These are phyloP conservation scores for Pelecanus crispus DNA, from an alignment of 2,113 vertebrate genomes.

Conservation along the genomic window DNA sequence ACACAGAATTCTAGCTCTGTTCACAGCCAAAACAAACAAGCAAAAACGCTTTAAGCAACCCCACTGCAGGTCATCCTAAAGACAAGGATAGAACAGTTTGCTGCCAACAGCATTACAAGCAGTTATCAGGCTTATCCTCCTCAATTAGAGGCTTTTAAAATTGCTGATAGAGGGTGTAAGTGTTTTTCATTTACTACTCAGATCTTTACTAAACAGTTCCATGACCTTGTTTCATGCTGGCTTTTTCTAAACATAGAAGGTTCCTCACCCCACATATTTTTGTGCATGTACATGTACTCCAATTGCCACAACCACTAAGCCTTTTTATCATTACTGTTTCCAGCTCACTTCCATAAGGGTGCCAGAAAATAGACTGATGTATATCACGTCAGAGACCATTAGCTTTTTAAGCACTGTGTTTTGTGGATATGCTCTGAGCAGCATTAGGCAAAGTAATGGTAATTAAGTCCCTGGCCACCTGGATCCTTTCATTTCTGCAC, in stretches of 20 bases:
- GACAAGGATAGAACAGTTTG: background rate
- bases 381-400: background rate
- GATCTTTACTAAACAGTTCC: background rate
- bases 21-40: conserved; percentile 46
- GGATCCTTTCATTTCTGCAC: background rate
- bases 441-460: background rate
- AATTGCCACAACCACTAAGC: background rate
- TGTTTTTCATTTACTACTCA: background rate
- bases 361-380: background rate
- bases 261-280: background rate
- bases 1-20: background rate
- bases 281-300: background rate
- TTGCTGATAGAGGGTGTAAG: background rate
- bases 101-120: conserved; percentile 25
- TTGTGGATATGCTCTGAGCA: background rate
- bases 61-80: background rate
- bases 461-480: background rate
- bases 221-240: background rate
- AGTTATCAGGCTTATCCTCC: background rate
- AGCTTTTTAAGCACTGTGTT: background rate
- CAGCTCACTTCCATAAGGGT: background rate
- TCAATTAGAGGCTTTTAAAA: conserved; percentile 28
- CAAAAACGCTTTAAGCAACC: background rate
- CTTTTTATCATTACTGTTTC: background rate
- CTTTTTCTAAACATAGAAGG: background rate